phyloP scores from a whole-genome alignment of 2,888 invertebrate species.

The Hirtodrosophila alboralis region DNA sequence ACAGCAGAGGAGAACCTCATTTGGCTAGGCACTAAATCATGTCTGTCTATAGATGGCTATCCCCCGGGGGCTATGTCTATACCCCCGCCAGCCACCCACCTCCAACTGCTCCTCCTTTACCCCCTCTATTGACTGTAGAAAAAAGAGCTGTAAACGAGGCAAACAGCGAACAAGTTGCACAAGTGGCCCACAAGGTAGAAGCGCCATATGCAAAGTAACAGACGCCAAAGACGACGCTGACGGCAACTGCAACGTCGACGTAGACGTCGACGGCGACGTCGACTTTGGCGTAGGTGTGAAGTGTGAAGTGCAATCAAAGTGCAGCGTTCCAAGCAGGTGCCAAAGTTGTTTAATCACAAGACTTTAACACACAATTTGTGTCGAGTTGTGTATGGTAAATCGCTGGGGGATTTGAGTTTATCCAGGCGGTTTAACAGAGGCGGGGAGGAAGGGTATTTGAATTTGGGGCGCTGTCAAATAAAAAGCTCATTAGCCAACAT shows the following conservation, averaged over 20 bases:
- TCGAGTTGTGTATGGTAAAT: slow-evolving; percentile 35
- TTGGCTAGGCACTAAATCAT: slow-evolving; percentile 44
- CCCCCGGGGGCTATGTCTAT: slow-evolving; percentile 16
- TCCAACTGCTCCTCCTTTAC: too few relatives aligned
- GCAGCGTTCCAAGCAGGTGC: slow-evolving; percentile 67
- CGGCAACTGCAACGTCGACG: slow-evolving; percentile 2
- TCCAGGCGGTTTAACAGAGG: too few relatives aligned
- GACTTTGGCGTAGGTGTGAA: slow-evolving; percentile 62
- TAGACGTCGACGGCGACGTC: background rate
- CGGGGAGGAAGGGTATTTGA: too few relatives aligned
- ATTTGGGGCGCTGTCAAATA: slow-evolving; percentile 55
- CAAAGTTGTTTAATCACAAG: slow-evolving; percentile 77
- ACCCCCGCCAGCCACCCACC: slow-evolving; percentile 57
- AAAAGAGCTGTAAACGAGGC: slow-evolving; percentile 25
- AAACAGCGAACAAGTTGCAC: slow-evolving; percentile 58
- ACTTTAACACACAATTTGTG: slow-evolving; percentile 69
- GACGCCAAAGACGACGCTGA: slow-evolving; percentile 10
- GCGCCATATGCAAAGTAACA: slow-evolving; percentile 44
- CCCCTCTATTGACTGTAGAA: slow-evolving; percentile 32
- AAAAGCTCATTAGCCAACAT: slow-evolving; percentile 74
- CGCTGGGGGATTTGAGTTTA: slow-evolving; percentile 42
- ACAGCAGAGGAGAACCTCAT: slow-evolving; percentile 25
- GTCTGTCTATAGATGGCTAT: slow-evolving; percentile 17
- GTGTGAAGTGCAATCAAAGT: slow-evolving; percentile 75
- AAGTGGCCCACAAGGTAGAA: slow-evolving; percentile 50